Evolutionary conservation across 2,888 invertebrate species (phyloP), one percentile per base, ranked within the genome.

Genomic region (Dryobotodes eremita): DNA sequence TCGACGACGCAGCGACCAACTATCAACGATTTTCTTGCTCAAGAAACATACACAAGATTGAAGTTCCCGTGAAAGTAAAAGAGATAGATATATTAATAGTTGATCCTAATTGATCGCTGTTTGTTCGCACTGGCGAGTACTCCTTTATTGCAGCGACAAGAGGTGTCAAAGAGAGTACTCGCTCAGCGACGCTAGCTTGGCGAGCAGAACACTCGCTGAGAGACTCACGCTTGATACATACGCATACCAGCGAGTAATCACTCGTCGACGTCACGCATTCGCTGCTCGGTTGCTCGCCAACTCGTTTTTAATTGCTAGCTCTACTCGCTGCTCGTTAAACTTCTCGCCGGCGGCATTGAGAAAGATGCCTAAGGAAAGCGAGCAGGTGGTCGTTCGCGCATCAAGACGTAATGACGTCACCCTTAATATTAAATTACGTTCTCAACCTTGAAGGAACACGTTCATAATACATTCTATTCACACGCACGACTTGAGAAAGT

Each of bases 361-460:
- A 13, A 17, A 4, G 17, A 1, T n/a, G 23, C 31, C 69, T 69
- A 31, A 64, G 26, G 42, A 42, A 48, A 71, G 48, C 48, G 31
- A 80, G 71, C 81, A 82, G 85, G 53, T 85, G 81, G 31, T 31
- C 17, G 53, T 48, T 53, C 26, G 36, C 50, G 26, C 20, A 42
- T 50, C 42, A 55, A 26, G 50, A 71, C 36, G 79, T 84, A 62
- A 53, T 82, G 80, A 71, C 81, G 85, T 82, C 80, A 62, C 15
- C 1, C 17, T 61, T 78, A 69, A 70, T 84, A 80, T 80, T 71
- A 62, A 71, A 84, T 84, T 68, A 84, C 61, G 31, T 11, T 23
- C 55, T n/a, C 23, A 46, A 69, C 85, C 81, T 85, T 85, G 62
- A 50, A 26, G 26, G 15, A 68, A 10, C 66, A 36, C 65, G n/a